These are phyloP conservation scores for Prunella himalayana DNA, from an alignment of 2,113 vertebrate genomes.

Conservation along the genomic window DNA sequence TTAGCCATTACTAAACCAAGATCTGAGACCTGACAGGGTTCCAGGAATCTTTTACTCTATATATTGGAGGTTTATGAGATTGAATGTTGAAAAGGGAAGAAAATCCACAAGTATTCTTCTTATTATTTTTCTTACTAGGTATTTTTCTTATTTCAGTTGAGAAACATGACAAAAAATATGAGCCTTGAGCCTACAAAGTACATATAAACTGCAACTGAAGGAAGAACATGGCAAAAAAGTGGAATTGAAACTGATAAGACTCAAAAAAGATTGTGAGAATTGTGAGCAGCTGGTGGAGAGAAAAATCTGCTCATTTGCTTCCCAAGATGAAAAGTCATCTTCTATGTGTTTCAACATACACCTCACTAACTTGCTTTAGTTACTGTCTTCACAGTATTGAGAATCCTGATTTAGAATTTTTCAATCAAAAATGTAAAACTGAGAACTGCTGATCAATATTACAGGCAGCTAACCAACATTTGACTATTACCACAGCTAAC, in stretches of 20 bases:
- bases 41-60: not conserved
- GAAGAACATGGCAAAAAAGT: not conserved
- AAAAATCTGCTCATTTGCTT: not conserved
- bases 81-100: not conserved
- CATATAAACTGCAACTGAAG: not conserved
- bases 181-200: not conserved
- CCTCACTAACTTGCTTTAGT: not conserved
- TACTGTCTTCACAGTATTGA: not conserved
- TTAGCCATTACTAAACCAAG: not conserved
- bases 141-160: not conserved
- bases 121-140: not conserved
- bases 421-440: not conserved
- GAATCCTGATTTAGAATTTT: not conserved
- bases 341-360: not conserved
- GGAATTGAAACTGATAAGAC: not conserved
- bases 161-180: not conserved
- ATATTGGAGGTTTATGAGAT: not conserved
- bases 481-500: not conserved
- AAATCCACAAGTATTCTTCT: not conserved
- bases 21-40: not conserved
- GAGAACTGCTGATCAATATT: not conserved
- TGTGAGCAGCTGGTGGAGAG: not conserved
- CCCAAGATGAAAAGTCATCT: not conserved
- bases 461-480: not conserved
- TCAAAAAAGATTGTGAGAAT: not conserved